These are phyloP conservation scores for Saturnia japonica DNA, from an alignment of 2,888 invertebrate genomes.

Conservation along the genomic window DNA sequence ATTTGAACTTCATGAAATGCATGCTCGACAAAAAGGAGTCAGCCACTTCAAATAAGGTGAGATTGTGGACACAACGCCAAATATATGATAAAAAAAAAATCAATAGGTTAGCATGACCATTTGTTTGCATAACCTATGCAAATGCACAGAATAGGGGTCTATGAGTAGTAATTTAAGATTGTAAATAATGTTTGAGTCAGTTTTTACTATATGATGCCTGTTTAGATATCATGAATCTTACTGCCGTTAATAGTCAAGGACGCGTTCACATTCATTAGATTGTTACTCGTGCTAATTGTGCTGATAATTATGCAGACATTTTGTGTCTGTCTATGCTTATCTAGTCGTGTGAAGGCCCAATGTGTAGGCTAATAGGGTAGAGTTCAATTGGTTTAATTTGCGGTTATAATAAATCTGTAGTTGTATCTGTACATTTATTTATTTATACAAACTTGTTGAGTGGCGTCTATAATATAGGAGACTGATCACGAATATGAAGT, in stretches of 20 bases:
- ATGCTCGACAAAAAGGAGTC: no score
- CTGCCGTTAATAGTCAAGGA: background rate
- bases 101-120: background rate
- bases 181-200: background rate
- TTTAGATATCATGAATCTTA: background rate
- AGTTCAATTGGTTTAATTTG: background rate
- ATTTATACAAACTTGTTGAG: no score
- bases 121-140: background rate
- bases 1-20: no score
- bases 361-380: background rate
- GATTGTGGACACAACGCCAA: no score
- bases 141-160: background rate
- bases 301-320: background rate
- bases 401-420: background rate
- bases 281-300: slow-evolving; percentile 2
- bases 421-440: background rate
- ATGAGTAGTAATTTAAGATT: background rate
- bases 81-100: no score
- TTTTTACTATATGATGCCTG: background rate
- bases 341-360: background rate
- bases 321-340: background rate
- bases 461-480: no score
- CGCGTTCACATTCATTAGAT: background rate
- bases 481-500: no score
- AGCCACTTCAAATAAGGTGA: no score